Evolutionary conservation across 2,888 invertebrate genomes (phyloP), one percentile per base, ranked within the genome.

Genomic region (Clanis bilineata): DNA sequence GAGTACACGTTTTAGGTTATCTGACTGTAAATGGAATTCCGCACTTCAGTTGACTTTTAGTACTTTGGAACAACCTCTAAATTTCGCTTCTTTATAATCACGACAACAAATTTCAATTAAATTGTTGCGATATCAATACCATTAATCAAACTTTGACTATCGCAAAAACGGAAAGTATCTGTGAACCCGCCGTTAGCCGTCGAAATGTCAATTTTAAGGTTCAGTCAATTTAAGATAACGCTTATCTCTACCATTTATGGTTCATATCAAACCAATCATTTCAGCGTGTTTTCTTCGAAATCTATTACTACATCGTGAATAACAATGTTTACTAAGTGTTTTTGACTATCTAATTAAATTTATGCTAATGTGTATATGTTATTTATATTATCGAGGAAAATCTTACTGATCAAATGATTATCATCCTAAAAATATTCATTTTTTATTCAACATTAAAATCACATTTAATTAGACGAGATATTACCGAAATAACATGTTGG

Each of bases 81-180:
- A 61, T 64, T 62, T 67, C 59, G 64, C 63, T 66, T 62, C 63
- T 65, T 57, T 43, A 58, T 51, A 44, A 54, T 66, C 56, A 63
- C 57, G 71, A 69, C 59, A 62, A 61, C 67, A 65, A 72, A 74
- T 80, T 83, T 82, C 79, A 82, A 83, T 84, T 82, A 83, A 81
- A 72, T 76, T 39, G 25, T 23, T 39, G 55, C 64, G 76, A 76
- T 80, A 76, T 83, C 82, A 64, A 63, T 71, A 65, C 71, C 71
- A 82, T 82, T 82, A 81, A 82, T 83, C 79, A 82, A 80, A 74
- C 71, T 76, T 78, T 73, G 65, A 73, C 74, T 78, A 79, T 76
- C 76, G 74, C 77, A 78, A 77, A 81, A 77, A 79, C 76, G 66
- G 77, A 79, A 77, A 76, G 80, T 74, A 76, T 75, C 70, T 69